Evolutionary conservation across 2,113 vertebrate species (phyloP), one percentile per base, ranked within the genome.

Genomic region (Oreochromis tanganicae): DNA sequence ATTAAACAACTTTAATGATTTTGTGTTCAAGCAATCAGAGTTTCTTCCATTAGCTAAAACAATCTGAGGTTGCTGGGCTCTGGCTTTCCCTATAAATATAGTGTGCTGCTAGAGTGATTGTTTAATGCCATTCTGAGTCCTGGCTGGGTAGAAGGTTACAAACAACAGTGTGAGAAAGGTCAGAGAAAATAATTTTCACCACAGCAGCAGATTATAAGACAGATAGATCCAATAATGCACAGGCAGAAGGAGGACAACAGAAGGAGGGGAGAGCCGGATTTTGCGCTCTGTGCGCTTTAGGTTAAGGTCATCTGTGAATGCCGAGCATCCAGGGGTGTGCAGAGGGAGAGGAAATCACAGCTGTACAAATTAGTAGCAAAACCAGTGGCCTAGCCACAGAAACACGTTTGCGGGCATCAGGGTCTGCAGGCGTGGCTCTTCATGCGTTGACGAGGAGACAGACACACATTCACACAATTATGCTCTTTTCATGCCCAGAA

Each of bases 1-100:
- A 90, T 88, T 87, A 85, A 89, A 86, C 41, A 66, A 55, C 83
- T 78, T 87, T 55, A 89, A 86, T 87, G 81, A 85, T 83, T 81
- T 50, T 85, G 80, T 80, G 50, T 87, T 85, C 54, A 89, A 80
- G 80, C 71, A 90, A 85, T 81, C 36, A 59, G 83, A 79, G 73
- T 80, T 87, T 75, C 55, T 86, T 88, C 50, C 80, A 85, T 89
- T 87, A 86, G 50, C 19, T 12, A 7, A 21, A 81, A 87, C 73
- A 88, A 56, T 75, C 54, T 41, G 52, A 86, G 55, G 36, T 81
- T 75, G 24, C 63, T 32, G 17, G 17, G 75, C 75, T 80, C 54
- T 61, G 27, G 34, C 46, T 85, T 82, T 88, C 32, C 50, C 63
- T 56, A 81, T 82, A 75, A 89, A 89, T 90, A 89, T 83, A 85